Conservation (phyloP, 1,140 invertebrate genomes). For the Sarcophaga peregrina region DNA sequence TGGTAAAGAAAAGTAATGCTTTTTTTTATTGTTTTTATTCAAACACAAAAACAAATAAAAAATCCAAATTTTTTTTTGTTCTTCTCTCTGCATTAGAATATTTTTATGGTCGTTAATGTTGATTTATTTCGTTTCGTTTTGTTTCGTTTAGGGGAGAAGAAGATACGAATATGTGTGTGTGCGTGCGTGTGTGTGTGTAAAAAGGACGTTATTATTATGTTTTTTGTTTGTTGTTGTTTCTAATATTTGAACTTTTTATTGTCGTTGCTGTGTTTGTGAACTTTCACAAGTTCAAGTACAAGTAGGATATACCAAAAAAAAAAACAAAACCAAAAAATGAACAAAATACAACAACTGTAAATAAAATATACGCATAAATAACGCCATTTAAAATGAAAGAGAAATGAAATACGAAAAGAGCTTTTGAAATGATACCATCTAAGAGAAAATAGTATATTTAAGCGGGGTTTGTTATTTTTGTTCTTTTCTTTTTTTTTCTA, state of each 20-base stretch:
- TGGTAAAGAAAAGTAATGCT: background rate
- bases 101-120: background rate
- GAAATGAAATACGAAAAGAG: background rate
- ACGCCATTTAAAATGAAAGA: background rate
- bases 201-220: too few species aligned
- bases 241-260: background rate
- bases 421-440: background rate
- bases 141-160: too few species aligned
- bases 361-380: background rate
- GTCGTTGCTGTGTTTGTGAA: background rate
- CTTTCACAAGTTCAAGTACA: slow-evolving; percentile 13
- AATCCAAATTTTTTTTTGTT: background rate
- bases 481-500: too few species aligned
- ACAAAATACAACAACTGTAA: background rate
- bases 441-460: too few species aligned
- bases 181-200: too few species aligned
- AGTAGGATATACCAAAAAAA: background rate
- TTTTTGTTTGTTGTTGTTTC: too few species aligned
- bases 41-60: background rate
- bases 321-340: background rate
- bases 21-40: background rate
- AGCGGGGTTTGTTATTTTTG: too few species aligned
- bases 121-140: too few species aligned
- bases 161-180: too few species aligned
- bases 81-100: background rate